A percentile compares a stretch with the other conserved stretches of the same genome.
These are phyloP conservation scores for Anthoscopus minutus DNA, from an alignment of 2,113 vertebrate species.

Conservation along the genomic window DNA sequence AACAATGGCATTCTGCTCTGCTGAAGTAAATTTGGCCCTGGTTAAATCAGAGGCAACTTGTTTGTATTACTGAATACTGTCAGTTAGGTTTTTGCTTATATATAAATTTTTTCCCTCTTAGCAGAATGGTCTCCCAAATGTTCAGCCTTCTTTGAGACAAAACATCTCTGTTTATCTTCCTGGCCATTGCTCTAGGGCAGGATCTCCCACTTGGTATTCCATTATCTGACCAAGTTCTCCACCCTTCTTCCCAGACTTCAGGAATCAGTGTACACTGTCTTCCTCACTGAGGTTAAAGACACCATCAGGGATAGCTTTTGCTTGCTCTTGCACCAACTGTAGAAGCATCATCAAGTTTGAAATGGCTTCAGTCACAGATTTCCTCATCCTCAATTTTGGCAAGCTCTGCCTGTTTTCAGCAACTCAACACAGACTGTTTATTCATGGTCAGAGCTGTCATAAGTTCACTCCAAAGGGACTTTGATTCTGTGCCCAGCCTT, in stretches of 20 bases:
- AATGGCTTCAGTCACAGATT: not conserved
- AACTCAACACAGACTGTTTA: not conserved
- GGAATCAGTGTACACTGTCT: not conserved
- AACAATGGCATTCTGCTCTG: not conserved
- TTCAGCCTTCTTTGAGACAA: not conserved
- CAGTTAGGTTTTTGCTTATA: not conserved
- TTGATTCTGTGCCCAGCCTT: slow-evolving; percentile 1
- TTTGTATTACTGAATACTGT: not conserved
- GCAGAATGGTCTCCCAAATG: not conserved
- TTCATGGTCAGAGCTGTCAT: not conserved
- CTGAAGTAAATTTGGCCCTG: not conserved
- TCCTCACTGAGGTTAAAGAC: not conserved
- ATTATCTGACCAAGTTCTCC: not conserved
- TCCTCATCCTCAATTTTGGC: not conserved
- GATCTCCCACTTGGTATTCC: not conserved
- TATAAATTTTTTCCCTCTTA: not conserved
- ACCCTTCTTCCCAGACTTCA: not conserved
- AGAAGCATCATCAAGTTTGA: not conserved
- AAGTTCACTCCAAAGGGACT: slow-evolving; percentile 4
- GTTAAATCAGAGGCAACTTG: not conserved
- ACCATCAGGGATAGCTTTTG: not conserved
- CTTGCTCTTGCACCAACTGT: not conserved
- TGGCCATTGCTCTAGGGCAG: not conserved
- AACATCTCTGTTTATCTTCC: not conserved
- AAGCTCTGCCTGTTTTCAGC: not conserved